A percentile compares a stretch with the other conserved stretches of the same genome.
Conservation (phyloP, 2,888 invertebrate genomes). For the Andrena praecox region DNA sequence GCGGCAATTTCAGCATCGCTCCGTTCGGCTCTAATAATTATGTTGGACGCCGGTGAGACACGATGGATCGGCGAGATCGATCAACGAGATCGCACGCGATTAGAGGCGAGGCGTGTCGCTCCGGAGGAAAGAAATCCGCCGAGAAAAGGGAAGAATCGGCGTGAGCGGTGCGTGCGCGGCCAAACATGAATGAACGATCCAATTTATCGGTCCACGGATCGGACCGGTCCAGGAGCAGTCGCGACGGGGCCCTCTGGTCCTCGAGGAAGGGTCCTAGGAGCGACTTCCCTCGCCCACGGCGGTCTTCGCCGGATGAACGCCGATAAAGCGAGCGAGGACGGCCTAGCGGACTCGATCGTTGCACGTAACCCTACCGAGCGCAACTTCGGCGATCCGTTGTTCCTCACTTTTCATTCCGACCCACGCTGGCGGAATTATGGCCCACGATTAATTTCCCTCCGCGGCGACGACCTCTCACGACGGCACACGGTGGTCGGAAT, state of each 20-base stretch:
- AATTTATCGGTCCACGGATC: slow-evolving; percentile 62
- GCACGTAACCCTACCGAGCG: background rate
- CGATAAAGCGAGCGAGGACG: slow-evolving; percentile 31
- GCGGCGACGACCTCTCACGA: background rate
- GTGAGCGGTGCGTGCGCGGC: slow-evolving; percentile 31
- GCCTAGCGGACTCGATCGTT: slow-evolving; percentile 29
- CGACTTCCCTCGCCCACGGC: slow-evolving; percentile 46
- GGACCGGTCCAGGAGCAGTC: slow-evolving; percentile 57
- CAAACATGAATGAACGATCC: slow-evolving; percentile 60
- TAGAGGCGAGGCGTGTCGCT: slow-evolving; percentile 34
- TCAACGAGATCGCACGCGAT: slow-evolving; percentile 44
- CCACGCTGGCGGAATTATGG: slow-evolving; percentile 23
- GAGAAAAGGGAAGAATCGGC: slow-evolving; percentile 33
- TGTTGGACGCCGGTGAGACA: slow-evolving; percentile 44
- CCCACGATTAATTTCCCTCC: slow-evolving; percentile 10
- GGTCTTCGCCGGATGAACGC: background rate
- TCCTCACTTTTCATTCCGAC: slow-evolving; percentile 15
- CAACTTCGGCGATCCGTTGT: slow-evolving; percentile 20
- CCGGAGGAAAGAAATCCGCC: slow-evolving; percentile 27
- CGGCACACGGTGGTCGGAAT: no score
- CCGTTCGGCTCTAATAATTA: slow-evolving; percentile 46
- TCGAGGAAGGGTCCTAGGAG: slow-evolving; percentile 36
- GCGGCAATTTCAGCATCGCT: slow-evolving; percentile 25
- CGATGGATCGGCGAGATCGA: slow-evolving; percentile 43
- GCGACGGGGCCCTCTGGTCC: slow-evolving; percentile 32